Percentiles rank a stretch among this genome's conserved stretches.
Conservation (phyloP, 2,888 invertebrate genomes). For the Ametastegia equiseti region DNA sequence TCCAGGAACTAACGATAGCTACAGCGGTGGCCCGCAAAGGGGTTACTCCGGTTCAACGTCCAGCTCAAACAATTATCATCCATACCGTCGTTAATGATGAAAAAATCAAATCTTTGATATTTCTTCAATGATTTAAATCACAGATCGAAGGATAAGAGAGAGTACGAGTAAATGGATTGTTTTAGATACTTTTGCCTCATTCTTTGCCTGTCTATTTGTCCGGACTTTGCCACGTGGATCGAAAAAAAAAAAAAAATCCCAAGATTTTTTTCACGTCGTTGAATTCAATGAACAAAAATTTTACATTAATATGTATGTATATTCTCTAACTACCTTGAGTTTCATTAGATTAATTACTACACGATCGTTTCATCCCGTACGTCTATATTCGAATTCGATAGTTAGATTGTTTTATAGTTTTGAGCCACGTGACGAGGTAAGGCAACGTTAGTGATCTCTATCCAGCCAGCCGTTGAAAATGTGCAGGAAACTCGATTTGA, state of each 20-base stretch:
- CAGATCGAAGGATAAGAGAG: constrained; percentile 32
- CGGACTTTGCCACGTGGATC: constrained; percentile 27
- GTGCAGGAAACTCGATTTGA: neutral
- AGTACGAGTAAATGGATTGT: constrained; percentile 40
- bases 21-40: constrained; percentile 67
- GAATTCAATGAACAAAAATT: neutral
- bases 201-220: neutral
- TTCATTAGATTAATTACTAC: neutral
- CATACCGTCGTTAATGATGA: constrained; percentile 69
- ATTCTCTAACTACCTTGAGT: neutral
- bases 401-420: neutral
- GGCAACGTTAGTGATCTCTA: neutral
- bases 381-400: neutral
- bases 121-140: constrained; percentile 30
- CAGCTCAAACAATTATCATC: constrained; percentile 71
- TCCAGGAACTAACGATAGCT: constrained; percentile 67
- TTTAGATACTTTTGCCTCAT: constrained; percentile 19
- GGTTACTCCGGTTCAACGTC: constrained; percentile 65
- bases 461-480: neutral
- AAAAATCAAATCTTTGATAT: constrained; percentile 12
- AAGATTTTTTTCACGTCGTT: neutral
- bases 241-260: neutral
- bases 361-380: neutral
- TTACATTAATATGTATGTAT: neutral
- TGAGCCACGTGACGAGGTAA: constrained; percentile 19